Conservation (phyloP, 1,140 invertebrate genomes). For the Aphidius gifuensis region DNA sequence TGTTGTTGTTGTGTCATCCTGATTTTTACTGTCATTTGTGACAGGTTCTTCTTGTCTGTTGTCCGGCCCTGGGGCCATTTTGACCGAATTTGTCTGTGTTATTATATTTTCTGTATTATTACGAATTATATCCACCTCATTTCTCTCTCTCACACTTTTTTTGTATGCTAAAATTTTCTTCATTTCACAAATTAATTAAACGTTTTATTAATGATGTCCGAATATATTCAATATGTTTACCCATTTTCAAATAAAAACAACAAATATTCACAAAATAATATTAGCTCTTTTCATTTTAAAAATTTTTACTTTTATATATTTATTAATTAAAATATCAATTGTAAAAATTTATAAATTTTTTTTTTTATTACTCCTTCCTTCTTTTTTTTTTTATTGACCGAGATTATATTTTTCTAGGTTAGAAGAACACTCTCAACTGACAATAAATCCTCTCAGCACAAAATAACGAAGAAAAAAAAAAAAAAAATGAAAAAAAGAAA, state of each 20-base stretch:
- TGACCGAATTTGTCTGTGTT: constrained; percentile 53
- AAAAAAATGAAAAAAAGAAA: no score
- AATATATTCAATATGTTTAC: neutral
- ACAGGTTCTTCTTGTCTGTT: constrained; percentile 68
- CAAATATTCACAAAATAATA: no score
- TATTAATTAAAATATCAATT: no score
- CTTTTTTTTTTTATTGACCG: neutral
- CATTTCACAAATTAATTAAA: neutral
- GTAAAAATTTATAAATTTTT: no score
- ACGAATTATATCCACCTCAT: constrained; percentile 34
- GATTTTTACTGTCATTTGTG: constrained; percentile 63
- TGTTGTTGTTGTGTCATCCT: constrained; percentile 30
- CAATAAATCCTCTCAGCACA: no score
- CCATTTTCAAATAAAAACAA: neutral
- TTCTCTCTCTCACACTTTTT: constrained; percentile 3
- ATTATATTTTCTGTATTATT: constrained; percentile 28
- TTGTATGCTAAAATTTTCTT: neutral
- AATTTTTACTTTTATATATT: no score
- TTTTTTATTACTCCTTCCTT: no score
- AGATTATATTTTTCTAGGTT: no score
- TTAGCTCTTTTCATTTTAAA: no score
- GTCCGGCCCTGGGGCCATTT: constrained; percentile 70
- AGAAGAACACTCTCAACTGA: no score
- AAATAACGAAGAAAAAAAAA: no score
- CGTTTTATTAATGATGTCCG: neutral